Evolutionary conservation across 53 echinoderm and acorn worm species (phyloP), one percentile per base, ranked within the genome.

Genomic region (Astropecten irregularis): DNA sequence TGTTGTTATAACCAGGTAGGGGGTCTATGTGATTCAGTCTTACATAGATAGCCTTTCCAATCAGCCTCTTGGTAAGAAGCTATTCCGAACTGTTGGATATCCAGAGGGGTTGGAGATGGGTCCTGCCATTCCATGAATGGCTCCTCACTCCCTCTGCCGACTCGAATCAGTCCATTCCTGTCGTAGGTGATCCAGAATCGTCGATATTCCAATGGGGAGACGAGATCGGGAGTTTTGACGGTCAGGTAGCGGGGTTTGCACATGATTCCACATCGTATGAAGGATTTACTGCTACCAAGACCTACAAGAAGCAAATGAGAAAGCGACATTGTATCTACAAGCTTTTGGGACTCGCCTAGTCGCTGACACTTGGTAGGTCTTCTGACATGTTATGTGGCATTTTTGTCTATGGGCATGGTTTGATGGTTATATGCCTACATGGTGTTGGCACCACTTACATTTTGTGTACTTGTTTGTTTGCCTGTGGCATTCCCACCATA

Each of bases 191-290:
- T 44, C 79, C 79, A 62, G 62, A 79, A 79, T 7, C 62, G 79
- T 29, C 31, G 79, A 48, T 60, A 62, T 46, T 79, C 40, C 1
- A 62, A 16, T 10, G 62, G 39, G 47, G 1, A 15, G 20, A 79
- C 18, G 53, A 79, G 60, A 3, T 21, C 18, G 7, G 47, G 61
- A 19, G 57, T 56, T 27, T n/a, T 40, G 20, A 48, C 13, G 49
- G 79, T 79, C 57, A 79, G 29, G 79, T 79, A 79, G 62, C 59
- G 79, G 47, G 79, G 79, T 5, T 79, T 79, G 32, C 79, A 62
- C 48, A 40, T 9, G 47, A 79, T 39, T 15, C 79, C 79, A 18
- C 62, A 61, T 13, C 61, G 20, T 32, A 79, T 62, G 79, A 79
- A 79, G 0, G 79, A 61, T 44, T 79, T 79, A 25, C 39, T 76